Base-by-base conservation (phyloP, 1,140 invertebrate species). In the Dendroctonus valens region DNA sequence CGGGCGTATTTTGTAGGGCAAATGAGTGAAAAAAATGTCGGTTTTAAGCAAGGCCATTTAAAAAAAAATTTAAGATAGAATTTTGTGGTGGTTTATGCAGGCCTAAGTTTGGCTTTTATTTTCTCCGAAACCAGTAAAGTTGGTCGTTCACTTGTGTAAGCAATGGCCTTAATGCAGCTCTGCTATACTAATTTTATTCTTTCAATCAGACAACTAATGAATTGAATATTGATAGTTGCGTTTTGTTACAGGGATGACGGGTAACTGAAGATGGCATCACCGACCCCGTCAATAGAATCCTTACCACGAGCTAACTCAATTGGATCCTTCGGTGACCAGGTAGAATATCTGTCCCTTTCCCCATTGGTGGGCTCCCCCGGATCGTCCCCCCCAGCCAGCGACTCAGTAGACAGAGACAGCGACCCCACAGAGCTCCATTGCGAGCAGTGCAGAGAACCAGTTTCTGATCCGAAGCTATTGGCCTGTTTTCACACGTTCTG, bases 281-380 rank as follows among this genome's bases (percentile, higher is more conserved):
- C 89, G 77, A 93, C 92, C 83, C 91, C 91, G 79, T 94, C 92
- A 81, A 83, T 93, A 83, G 91, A 94, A 86, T 93, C 91, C 82
- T 83, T 91, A 81, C 86, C 86, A 77, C 90, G 91, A 86, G 90
- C 90, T 80, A 92, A 91, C 83, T 92, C 91, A 77, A 88, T 93
- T 81, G 90, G 90, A 84, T 93, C 91, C 74, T 86, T 87, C 69
- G 83, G 87, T 73, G 89, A 91, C 78, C 84, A 85, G 80, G 83
- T 83, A 79, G 77, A 79, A 57, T 84, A 85, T 78, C 77, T 86
- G 77, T 81, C 80, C 53, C 75, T 82, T 57, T 80, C 81, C 61
- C 82, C 84, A 44, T 79, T 88, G 74, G 86, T 83, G 73, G 83
- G 87, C 74, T 91, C 90, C 62, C 90, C 90, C 82, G 88, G 89